phyloP scores from a whole-genome alignment of 2,888 invertebrate genomes.

The Abrostola tripartita region DNA sequence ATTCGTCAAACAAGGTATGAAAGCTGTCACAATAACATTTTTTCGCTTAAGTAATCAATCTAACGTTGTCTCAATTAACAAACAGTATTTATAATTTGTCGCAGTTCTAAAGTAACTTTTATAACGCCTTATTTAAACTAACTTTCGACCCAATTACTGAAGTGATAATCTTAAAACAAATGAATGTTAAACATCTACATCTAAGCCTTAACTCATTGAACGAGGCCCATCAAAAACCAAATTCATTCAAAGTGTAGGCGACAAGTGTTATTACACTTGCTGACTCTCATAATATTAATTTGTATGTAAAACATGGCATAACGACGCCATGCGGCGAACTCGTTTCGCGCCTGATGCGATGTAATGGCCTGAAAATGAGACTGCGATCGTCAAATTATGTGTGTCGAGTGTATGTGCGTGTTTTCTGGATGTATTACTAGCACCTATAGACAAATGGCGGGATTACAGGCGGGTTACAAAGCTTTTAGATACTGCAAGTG shows the following conservation, averaged over 20 bases:
- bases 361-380: conserved; percentile 72
- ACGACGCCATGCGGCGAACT: conserved; percentile 59
- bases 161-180: conserved; percentile 18
- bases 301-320: conserved; percentile 61
- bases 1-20: too few relatives aligned
- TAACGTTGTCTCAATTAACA: background rate
- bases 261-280: conserved; percentile 52
- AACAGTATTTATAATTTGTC: background rate
- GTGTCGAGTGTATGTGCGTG: conserved; percentile 32
- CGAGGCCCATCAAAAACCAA: conserved; percentile 33
- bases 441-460: background rate
- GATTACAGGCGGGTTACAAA: background rate
- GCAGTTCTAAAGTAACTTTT: too few relatives aligned
- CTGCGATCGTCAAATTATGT: conserved; percentile 52
- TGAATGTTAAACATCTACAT: conserved; percentile 7
- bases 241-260: conserved; percentile 32
- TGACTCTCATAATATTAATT: conserved; percentile 58
- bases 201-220: conserved; percentile 13
- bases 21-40: too few relatives aligned
- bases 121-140: too few relatives aligned
- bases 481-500: background rate
- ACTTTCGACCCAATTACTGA: too few relatives aligned
- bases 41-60: too few relatives aligned
- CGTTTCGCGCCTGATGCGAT: conserved; percentile 55
- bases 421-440: conserved; percentile 19